phyloP scores from a whole-genome alignment of 1,140 invertebrate genomes.

The Wasmannia auropunctata region DNA sequence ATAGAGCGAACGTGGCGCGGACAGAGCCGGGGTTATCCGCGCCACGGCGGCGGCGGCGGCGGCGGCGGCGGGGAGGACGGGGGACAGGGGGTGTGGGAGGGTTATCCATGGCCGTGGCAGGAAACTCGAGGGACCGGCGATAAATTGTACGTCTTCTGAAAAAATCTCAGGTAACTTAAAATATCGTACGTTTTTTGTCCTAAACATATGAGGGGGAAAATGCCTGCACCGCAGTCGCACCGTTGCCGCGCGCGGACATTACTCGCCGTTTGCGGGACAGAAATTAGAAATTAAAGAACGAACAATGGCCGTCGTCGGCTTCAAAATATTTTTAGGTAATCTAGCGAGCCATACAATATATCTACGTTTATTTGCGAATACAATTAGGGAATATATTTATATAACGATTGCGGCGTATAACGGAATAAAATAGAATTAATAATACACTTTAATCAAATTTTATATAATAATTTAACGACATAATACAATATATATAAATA shows the following conservation, averaged over 20 bases:
- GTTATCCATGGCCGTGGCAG: constrained; percentile 48
- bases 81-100: no score
- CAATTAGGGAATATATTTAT: not conserved
- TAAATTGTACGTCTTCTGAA: constrained; percentile 57
- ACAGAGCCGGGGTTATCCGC: constrained; percentile 54
- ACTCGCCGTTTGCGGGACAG: constrained; percentile 7
- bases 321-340: not conserved
- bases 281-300: constrained; percentile 21
- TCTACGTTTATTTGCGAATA: not conserved
- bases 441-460: constrained; percentile 4
- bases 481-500: not conserved
- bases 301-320: not conserved
- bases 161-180: constrained; percentile 62
- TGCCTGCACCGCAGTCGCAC: not conserved
- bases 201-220: constrained; percentile 49
- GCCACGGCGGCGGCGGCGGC: not conserved
- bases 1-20: constrained; percentile 46
- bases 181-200: constrained; percentile 53
- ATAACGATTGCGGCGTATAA: no score
- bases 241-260: not conserved
- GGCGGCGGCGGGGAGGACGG: not conserved
- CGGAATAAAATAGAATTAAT: constrained; percentile 16
- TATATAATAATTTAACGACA: not conserved
- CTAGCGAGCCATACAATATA: not conserved
- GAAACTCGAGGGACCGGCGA: constrained; percentile 31